A percentile compares a stretch with the other conserved stretches of the same genome.
Conservation (phyloP, 2,113 vertebrate genomes). For the Oncorhynchus clarkii region DNA sequence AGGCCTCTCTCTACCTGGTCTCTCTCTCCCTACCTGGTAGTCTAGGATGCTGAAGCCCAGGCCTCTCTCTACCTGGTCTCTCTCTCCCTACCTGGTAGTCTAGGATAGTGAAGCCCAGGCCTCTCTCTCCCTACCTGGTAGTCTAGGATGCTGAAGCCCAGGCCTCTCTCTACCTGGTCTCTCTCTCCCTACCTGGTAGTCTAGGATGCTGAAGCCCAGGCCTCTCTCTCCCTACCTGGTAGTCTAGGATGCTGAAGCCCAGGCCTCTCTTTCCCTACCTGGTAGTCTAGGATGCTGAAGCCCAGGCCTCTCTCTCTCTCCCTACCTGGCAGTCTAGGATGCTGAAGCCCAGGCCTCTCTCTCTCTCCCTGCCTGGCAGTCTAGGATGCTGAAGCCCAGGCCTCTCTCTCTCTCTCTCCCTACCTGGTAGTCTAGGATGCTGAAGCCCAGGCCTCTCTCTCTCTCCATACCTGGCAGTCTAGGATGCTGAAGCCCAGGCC, state of each 20-base stretch:
- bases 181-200: constrained; percentile 32
- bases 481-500: too few species aligned
- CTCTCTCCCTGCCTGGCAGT: constrained; percentile 87
- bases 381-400: constrained; percentile 96
- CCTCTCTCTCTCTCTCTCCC: constrained; percentile 73
- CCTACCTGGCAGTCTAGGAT: background rate
- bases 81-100: background rate
- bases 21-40: background rate
- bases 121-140: constrained; percentile 87
- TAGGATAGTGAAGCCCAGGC: background rate
- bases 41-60: background rate
- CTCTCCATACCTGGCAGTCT: too few species aligned
- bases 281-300: too few species aligned
- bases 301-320: background rate
- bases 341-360: too few species aligned
- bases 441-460: too few species aligned
- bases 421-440: too few species aligned
- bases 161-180: too few species aligned
- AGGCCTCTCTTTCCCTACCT: too few species aligned
- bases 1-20: too few species aligned
- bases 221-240: constrained; percentile 66
- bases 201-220: too few species aligned
- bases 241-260: too few species aligned
- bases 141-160: constrained; percentile 97
- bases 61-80: too few species aligned